Evolutionary conservation across 1,140 invertebrate species (phyloP).

Genomic region (Pomacea maculata): DNA sequence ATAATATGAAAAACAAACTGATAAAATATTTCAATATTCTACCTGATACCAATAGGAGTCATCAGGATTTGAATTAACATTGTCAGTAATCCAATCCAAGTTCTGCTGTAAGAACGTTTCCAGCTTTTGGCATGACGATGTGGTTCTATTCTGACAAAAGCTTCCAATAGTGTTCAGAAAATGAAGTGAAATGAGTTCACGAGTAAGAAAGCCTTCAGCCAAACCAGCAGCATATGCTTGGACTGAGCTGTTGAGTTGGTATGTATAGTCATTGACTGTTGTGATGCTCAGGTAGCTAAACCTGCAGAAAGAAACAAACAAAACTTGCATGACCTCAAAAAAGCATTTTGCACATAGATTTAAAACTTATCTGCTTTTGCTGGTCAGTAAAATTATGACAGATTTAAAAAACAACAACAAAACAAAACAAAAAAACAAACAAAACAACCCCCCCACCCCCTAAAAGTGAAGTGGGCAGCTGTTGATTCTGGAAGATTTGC

Average conservation of each 20-base stretch:
- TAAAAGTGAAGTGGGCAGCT: too few species aligned
- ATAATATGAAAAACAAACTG: background rate
- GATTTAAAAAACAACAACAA: too few species aligned
- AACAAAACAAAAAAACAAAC: too few species aligned
- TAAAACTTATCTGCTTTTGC: too few species aligned
- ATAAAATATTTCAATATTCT: background rate
- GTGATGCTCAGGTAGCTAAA: background rate
- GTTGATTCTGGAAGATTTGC: too few species aligned
- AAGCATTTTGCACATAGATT: too few species aligned
- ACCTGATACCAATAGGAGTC: constrained; percentile 63
- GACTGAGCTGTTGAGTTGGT: constrained; percentile 48
- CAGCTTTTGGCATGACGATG: constrained; percentile 76
- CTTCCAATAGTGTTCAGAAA: constrained; percentile 78
- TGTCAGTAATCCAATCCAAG: constrained; percentile 68
- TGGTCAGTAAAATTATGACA: too few species aligned
- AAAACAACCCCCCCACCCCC: too few species aligned
- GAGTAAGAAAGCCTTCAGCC: constrained; percentile 73
- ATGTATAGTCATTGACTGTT: background rate
- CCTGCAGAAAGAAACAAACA: background rate
- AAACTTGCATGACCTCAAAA: background rate
- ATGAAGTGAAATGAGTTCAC: constrained; percentile 79
- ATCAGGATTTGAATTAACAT: constrained; percentile 66
- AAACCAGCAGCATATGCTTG: constrained; percentile 87
- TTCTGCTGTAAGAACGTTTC: constrained; percentile 71
- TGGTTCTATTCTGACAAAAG: constrained; percentile 67